phyloP scores from a whole-genome alignment of 2,888 invertebrate genomes.

The Serrognathus titanus region DNA sequence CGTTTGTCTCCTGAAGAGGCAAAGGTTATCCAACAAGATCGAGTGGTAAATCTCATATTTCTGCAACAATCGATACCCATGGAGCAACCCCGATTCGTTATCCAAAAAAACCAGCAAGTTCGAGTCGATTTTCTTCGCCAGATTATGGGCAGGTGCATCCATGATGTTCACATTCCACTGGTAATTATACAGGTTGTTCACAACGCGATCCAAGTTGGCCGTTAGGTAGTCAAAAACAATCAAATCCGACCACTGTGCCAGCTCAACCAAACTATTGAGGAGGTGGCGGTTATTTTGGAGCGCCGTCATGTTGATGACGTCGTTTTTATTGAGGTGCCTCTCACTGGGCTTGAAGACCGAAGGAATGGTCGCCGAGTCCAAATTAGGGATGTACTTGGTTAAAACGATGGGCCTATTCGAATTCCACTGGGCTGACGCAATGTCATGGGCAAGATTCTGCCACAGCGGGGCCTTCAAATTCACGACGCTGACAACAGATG shows the following conservation, averaged over 20 bases:
- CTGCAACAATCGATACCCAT: constrained; percentile 79
- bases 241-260: constrained; percentile 87
- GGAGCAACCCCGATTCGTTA: constrained; percentile 79
- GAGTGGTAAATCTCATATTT: constrained; percentile 83
- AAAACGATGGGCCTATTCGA: constrained; percentile 75
- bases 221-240: constrained; percentile 86
- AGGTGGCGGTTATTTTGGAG: constrained; percentile 8
- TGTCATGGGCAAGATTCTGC: constrained; percentile 63
- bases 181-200: constrained; percentile 84
- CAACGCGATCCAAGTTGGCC: constrained; percentile 83
- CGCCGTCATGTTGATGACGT: constrained; percentile 53
- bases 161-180: constrained; percentile 89
- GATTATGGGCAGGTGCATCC: constrained; percentile 84
- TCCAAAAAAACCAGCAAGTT: constrained; percentile 77
- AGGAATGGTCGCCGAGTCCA: constrained; percentile 77
- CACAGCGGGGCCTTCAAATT: constrained; percentile 64
- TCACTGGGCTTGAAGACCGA: constrained; percentile 67
- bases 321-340: constrained; percentile 70
- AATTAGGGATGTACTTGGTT: constrained; percentile 71
- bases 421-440: constrained; percentile 76
- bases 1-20: constrained; percentile 73
- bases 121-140: constrained; percentile 67
- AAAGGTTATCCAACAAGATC: constrained; percentile 71
- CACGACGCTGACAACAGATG: constrained; percentile 72
- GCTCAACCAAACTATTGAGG: constrained; percentile 56